Evolutionary conservation across 2,888 invertebrate genomes (phyloP), one percentile per base, ranked within the genome.

Genomic region (Aspidiotus destructor): DNA sequence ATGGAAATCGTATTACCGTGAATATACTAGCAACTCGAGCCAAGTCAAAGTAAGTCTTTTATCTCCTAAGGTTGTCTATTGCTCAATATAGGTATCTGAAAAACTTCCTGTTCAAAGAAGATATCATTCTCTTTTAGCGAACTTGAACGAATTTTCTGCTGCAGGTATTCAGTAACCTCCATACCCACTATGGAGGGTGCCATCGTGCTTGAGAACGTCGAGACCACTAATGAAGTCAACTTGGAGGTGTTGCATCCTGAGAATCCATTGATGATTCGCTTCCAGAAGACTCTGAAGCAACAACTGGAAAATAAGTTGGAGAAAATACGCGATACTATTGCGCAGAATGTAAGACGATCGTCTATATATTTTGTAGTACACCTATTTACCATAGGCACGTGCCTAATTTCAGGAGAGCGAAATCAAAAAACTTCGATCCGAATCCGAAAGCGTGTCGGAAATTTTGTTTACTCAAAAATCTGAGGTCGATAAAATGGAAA

Each of bases 201-300:
- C 28, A 5, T 28, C 28, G 28, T 28, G 28, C 28, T 28, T 28
- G 28, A 28, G 28, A 28, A 48, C 48, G 48, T 13, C 11, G 48
- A 48, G n/a, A 48, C 6, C 2, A 48, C 48, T 6, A 48, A 57
- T 28, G 64, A 64, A 41, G 53, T 60, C 13, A 48, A 67, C 15
- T 67, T 67, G 13, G 67, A 67, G 17, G 81, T 86, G 44, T 77
- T 89, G 71, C 84, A 87, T 70, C 83, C 88, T 0, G 81, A 86
- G 67, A 89, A 89, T 77, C 87, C 86, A 0, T 79, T 89, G 61
- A 83, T 89, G 82, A 81, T 82, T 73, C 82, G 82, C 73, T 89
- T 89, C 77, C 89, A 89, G 79, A 78, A 81, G 71, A 83, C 86
- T 0, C 79, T 89, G 2, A 83, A 81, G 73, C 79, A 81, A 53